Conservation (phyloP, 2,888 invertebrate genomes). For the Callosobruchus maculatus region DNA sequence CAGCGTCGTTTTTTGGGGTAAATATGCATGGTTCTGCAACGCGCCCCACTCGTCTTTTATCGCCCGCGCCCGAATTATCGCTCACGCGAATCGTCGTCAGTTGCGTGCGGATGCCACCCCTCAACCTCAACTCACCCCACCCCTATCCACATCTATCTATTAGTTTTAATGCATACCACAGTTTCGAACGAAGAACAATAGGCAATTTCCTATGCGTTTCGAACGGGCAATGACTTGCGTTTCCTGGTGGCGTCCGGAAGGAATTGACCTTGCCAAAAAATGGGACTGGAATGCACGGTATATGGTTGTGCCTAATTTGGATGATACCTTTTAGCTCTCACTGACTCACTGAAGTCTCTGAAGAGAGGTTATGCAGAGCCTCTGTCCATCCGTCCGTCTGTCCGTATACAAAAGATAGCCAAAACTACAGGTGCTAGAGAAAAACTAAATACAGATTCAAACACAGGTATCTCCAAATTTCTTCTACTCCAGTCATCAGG, state of each 20-base stretch:
- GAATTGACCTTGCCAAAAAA: neutral
- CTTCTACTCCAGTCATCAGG: too few species aligned
- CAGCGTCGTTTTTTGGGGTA: neutral
- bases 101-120: neutral
- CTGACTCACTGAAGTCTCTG: too few species aligned
- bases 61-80: neutral
- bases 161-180: neutral
- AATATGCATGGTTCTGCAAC: neutral
- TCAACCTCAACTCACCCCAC: neutral
- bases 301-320: too few species aligned
- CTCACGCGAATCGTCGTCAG: neutral
- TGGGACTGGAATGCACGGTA: neutral
- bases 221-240: neutral
- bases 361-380: too few species aligned
- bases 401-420: too few species aligned
- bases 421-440: too few species aligned
- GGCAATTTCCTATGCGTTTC: neutral
- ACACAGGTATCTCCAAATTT: too few species aligned
- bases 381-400: too few species aligned
- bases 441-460: too few species aligned
- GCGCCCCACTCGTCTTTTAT: neutral
- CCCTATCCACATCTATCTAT: neutral
- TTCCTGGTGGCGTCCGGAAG: neutral
- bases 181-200: neutral
- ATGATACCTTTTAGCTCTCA: too few species aligned